Base-by-base conservation (phyloP, 2,888 invertebrate genomes). In the Philaethria dido region DNA sequence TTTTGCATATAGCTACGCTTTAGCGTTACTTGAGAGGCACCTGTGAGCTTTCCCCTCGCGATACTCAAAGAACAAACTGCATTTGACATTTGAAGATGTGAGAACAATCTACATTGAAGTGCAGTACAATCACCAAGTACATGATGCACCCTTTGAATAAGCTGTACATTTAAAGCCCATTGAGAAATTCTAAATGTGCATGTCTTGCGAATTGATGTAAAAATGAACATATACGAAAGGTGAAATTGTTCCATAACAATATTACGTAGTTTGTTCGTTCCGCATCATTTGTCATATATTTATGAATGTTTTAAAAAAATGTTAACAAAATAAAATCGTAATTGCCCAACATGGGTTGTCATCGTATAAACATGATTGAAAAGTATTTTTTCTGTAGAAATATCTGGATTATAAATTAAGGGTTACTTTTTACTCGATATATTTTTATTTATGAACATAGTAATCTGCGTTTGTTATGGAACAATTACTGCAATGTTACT, bases 51-150 rank as follows among this genome's bases (percentile, higher is more conserved):
- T 87, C 85, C 80, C 81, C 81, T 74, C 72, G 77, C 79, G 81
- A 74, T 69, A 71, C 70, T 70, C 68, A 64, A 73, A 73, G 42
- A 76, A 88, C 90, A 91, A 92, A 92, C 92, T 91, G 91, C 92
- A 91, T 84, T 92, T 91, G 91, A 91, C 91, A 85, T 79, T 68
- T 66, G 69, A 70, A 70, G 63, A 60, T 68, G 64, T 69, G 63
- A 36, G 63, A 74, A 78, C 78, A 77, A 77, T 77, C 82, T 84
- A 84, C 84, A 77, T 76, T 74, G 76, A 77, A 76, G 80, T 80
- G 81, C 81, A 79, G 77, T 71, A 72, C 75, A 73, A 72, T 72
- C 72, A 72, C 70, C 72, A 76, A 74, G 74, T 75, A 72, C 72
- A 74, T 70, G 69, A 67, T 68, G 62, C 47, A 57, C 69, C 69